Percentiles rank a stretch among this genome's conserved stretches.
Conservation (phyloP, 2,888 invertebrate species). For the Hipparchia sbordonii region DNA sequence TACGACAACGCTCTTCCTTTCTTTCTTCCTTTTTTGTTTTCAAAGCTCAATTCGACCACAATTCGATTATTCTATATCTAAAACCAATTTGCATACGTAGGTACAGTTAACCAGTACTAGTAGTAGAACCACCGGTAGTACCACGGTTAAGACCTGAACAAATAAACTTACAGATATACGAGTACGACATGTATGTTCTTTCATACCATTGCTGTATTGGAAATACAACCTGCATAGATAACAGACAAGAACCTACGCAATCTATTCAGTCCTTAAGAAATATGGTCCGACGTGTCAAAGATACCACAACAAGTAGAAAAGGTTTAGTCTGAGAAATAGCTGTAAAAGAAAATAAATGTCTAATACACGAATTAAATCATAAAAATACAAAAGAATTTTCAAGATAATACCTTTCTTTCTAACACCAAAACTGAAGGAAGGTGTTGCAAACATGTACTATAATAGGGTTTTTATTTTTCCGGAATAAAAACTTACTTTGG, state of each 20-base stretch:
- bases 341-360: background rate
- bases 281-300: slow-evolving; percentile 38
- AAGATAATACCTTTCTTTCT: background rate
- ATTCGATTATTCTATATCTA: background rate
- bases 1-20: no score
- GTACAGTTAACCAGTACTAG: no score
- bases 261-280: slow-evolving; percentile 38
- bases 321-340: background rate
- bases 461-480: no score
- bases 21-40: no score
- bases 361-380: background rate
- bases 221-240: slow-evolving; percentile 26
- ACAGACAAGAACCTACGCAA: slow-evolving; percentile 30
- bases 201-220: slow-evolving; percentile 11
- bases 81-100: no score
- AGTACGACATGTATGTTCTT: slow-evolving; percentile 5
- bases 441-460: no score
- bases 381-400: background rate
- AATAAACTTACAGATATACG: no score
- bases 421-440: background rate
- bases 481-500: no score
- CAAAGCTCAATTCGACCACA: background rate
- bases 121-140: no score
- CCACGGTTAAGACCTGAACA: no score
- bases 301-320: slow-evolving; percentile 34